phyloP scores from a whole-genome alignment of 53 echinoderm and acorn worm species.

The Holothuria leucospilota region DNA sequence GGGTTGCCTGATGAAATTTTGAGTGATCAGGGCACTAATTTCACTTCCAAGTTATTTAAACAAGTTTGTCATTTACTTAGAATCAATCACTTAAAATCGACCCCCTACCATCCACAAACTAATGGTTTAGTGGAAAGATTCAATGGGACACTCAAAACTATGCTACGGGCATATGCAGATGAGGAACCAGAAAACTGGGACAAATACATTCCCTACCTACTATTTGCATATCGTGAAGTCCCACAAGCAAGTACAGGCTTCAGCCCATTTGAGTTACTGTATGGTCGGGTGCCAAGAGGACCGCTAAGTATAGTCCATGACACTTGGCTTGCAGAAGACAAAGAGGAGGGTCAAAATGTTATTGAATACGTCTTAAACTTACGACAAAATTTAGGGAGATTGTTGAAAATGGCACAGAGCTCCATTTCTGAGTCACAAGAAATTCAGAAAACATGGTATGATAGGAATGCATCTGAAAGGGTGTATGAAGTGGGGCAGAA shows the following conservation, averaged over 20 bases:
- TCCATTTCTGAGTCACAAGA: constrained; percentile 14
- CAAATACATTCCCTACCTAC: constrained; percentile 31
- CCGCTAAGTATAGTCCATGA: constrained; percentile 12
- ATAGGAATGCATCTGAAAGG: neutral
- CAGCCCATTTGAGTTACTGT: constrained; percentile 46
- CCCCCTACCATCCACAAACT: constrained; percentile 43
- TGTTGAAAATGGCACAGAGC: constrained; percentile 2
- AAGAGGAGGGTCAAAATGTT: constrained; percentile 2
- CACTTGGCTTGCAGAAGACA: neutral
- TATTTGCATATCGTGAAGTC: constrained; percentile 39
- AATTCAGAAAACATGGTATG: constrained; percentile 29
- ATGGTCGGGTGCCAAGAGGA: constrained; percentile 5
- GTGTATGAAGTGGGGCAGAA: constrained; percentile 23
- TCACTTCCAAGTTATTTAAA: constrained; percentile 20
- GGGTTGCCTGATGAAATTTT: constrained; percentile 32
- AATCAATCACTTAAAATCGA: constrained; percentile 10
- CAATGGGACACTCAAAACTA: constrained; percentile 33
- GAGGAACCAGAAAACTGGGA: constrained; percentile 12
- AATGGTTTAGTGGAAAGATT: constrained; percentile 34
- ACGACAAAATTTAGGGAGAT: neutral
- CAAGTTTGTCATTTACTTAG: neutral
- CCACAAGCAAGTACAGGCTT: constrained; percentile 44
- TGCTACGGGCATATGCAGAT: constrained; percentile 28
- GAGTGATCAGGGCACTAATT: constrained; percentile 39
- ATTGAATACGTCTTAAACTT: constrained; percentile 10